phyloP scores from a whole-genome alignment of 2,113 vertebrate genomes.

The Tupaia tana region DNA sequence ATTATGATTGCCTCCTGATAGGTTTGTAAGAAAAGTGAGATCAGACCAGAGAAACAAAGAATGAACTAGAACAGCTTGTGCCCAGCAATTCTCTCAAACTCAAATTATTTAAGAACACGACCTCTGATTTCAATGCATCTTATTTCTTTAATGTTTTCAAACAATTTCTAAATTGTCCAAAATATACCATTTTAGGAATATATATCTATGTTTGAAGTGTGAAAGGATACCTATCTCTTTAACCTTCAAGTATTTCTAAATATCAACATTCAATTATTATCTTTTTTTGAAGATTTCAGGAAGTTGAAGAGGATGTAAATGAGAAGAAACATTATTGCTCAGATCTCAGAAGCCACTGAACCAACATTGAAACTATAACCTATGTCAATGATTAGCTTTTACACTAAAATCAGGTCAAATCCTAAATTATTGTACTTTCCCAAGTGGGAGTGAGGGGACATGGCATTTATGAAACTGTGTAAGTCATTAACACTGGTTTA shows the following conservation, averaged over 20 bases:
- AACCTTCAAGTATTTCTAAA: not conserved
- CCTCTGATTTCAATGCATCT: not conserved
- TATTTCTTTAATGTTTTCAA: not conserved
- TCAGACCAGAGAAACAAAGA: too few relatives aligned
- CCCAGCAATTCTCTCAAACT: not conserved
- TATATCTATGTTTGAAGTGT: not conserved
- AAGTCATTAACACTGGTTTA: constrained; percentile 25
- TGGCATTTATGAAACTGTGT: not conserved
- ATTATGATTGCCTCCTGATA: too few relatives aligned
- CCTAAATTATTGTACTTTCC: not conserved
- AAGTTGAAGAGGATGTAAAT: not conserved
- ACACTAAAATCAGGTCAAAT: constrained; percentile 30
- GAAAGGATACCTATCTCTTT: not conserved
- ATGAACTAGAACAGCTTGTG: not conserved
- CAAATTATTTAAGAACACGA: not conserved
- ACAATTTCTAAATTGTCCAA: not conserved
- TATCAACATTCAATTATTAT: not conserved
- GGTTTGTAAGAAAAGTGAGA: too few relatives aligned
- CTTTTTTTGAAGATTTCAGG: not conserved
- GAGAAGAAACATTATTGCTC: not conserved
- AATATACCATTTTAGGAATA: not conserved
- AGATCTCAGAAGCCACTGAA: not conserved
- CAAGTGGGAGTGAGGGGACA: too few relatives aligned
- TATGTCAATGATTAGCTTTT: not conserved
- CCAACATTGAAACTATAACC: not conserved